Conservation (phyloP, 2,797 vertebrate species). For the Thalassophryne amazonica region DNA sequence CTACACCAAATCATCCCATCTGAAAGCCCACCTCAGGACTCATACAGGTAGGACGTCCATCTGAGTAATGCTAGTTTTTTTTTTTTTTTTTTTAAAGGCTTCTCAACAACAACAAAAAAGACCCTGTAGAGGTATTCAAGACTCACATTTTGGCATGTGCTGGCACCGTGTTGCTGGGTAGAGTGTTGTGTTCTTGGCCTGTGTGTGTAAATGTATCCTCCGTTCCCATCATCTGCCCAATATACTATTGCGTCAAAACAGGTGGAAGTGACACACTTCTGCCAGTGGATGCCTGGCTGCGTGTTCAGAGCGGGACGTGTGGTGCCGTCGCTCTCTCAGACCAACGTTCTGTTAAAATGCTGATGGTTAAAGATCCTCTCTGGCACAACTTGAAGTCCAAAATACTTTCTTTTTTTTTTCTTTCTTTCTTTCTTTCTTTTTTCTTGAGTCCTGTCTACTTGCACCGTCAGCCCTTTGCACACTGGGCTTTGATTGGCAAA, state of each 20-base stretch:
- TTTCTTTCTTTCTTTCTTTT: neutral
- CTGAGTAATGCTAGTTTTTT: slow-evolving; percentile 29
- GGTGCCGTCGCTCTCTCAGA: slow-evolving; percentile 38
- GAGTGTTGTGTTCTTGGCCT: slow-evolving; percentile 77
- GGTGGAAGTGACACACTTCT: slow-evolving; percentile 77
- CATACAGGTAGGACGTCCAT: slow-evolving; percentile 90
- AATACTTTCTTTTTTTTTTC: neutral
- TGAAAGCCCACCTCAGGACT: slow-evolving; percentile 99
- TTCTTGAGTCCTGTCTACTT: too few relatives aligned
- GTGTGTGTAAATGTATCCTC: slow-evolving; percentile 76
- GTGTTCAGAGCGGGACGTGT: slow-evolving; percentile 29
- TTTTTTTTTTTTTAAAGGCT: slow-evolving; percentile 52
- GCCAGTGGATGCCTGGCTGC: slow-evolving; percentile 66
- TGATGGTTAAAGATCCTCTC: slow-evolving; percentile 14
- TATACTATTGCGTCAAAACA: slow-evolving; percentile 76
- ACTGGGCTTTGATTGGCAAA: too few relatives aligned
- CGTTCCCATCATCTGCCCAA: slow-evolving; percentile 70
- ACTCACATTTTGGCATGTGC: slow-evolving; percentile 69
- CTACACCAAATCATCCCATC: slow-evolving; percentile 98
- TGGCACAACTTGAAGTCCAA: too few relatives aligned
- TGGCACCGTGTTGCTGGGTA: slow-evolving; percentile 77
- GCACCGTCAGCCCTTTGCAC: too few relatives aligned
- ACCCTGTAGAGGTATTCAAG: slow-evolving; percentile 10
- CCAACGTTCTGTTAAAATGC: slow-evolving; percentile 16
- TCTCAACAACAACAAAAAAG: slow-evolving; percentile 29